Evolutionary conservation across 2,797 vertebrate species (phyloP), one percentile per base, ranked within the genome.

Genomic region (Pristis pectinata): DNA sequence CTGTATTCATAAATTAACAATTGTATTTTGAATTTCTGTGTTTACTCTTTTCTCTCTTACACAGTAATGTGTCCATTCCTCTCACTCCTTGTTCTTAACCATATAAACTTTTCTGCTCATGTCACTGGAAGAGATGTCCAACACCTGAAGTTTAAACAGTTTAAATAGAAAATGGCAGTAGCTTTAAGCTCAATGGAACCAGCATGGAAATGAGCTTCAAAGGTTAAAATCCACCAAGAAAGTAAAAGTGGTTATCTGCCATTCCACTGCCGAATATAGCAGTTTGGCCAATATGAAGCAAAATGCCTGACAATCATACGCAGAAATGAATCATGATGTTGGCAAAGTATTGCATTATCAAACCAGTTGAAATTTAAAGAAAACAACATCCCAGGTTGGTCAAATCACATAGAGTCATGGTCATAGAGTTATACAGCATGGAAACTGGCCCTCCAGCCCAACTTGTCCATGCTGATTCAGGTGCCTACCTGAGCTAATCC

Each of bases 261-360:
- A 85, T 56, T 85, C 53, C 56, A 56, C 82, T 34, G 82, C 82
- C 82, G 85, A 10, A 7, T 27, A 53, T 44, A 85, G 27, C 82
- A 27, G 82, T 53, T 85, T 53, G 24, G 44, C 82, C 82, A 85
- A 85, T 49, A 85, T 49, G 30, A 85, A 30, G 82, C 27, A 82
- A 85, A 85, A 49, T 85, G 82, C 44, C 77, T 44, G 37, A 44
- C 77, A 80, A 80, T 80, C 77, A 80, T 80, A 80, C 80, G 77
- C 77, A 80, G 77, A 80, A 80, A 80, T 80, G 77, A 44, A 22
- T 37, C 22, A 85, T 53, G 49, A 85, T 30, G 44, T 27, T 24
- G 24, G 41, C 44, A 49, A 83, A 49, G 6, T 4, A 9, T 27
- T 27, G 49, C 82, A 56, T 24, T 49, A 85, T 24, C 44, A 11